Conservation (phyloP, 2,113 vertebrate species). For the Ornithorhynchus anatinus region DNA sequence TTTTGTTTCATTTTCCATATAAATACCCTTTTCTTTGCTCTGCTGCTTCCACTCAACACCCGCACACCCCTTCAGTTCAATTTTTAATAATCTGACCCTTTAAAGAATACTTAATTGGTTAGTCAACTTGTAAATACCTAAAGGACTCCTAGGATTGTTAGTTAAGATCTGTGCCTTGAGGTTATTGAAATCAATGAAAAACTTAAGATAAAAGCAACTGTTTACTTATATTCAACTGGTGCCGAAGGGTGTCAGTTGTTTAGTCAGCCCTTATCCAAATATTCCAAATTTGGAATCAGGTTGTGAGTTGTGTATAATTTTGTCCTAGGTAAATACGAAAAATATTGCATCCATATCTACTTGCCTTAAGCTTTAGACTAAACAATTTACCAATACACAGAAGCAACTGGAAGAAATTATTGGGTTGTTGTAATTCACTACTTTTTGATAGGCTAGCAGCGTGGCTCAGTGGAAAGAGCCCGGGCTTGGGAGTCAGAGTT, state of each 20-base stretch:
- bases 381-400: no score
- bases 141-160: neutral
- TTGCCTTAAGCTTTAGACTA: no score
- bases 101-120: slow-evolving; percentile 23
- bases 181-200: slow-evolving; percentile 8
- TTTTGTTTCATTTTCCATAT: no score
- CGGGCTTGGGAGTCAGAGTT: no score
- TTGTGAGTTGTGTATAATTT: slow-evolving; percentile 17
- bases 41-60: slow-evolving; percentile 9
- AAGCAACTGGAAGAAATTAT: no score
- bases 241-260: neutral
- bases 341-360: neutral
- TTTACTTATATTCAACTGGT: neutral
- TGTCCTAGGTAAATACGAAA: neutral
- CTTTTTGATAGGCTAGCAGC: no score
- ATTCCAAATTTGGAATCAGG: slow-evolving; percentile 11
- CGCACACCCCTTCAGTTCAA: neutral
- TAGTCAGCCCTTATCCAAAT: slow-evolving; percentile 10
- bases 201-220: neutral
- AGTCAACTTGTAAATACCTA: neutral
- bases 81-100: slow-evolving; percentile 14
- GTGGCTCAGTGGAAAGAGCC: no score
- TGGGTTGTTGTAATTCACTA: no score
- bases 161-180: slow-evolving; percentile 2
- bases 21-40: no score